phyloP scores from a whole-genome alignment of 2,113 vertebrate genomes.

The Haemorhous mexicanus region DNA sequence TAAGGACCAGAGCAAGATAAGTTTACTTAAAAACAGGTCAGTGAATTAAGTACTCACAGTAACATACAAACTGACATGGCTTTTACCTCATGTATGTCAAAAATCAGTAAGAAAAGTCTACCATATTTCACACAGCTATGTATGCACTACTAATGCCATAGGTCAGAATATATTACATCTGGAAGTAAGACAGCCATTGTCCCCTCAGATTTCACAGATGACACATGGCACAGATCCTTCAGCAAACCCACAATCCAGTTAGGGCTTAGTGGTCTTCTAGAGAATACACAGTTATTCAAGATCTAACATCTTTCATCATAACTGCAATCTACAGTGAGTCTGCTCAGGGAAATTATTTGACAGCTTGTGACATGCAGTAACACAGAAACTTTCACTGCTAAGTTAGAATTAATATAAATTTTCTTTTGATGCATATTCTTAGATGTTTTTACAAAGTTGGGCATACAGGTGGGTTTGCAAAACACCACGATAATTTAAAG shows the following conservation, averaged over 20 bases:
- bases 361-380: not conserved
- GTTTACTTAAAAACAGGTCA: not conserved
- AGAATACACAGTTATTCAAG: not conserved
- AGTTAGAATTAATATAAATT: not conserved
- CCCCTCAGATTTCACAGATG: not conserved
- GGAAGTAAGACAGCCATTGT: not conserved
- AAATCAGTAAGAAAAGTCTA: not conserved
- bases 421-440: not conserved
- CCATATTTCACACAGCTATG: not conserved
- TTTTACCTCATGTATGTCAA: not conserved
- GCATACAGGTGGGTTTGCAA: not conserved
- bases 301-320: not conserved
- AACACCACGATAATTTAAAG: not conserved
- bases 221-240: not conserved
- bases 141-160: not conserved
- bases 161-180: not conserved
- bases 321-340: not conserved
- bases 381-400: not conserved
- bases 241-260: not conserved
- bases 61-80: not conserved
- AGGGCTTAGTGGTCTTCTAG: not conserved
- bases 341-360: not conserved
- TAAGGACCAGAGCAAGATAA: not conserved
- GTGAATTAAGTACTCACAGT: not conserved
- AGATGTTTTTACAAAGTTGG: not conserved